Percentiles rank a stretch among this genome's conserved stretches.
Conservation (phyloP, 1,140 invertebrate species). For the Sweltsa coloradensis region DNA sequence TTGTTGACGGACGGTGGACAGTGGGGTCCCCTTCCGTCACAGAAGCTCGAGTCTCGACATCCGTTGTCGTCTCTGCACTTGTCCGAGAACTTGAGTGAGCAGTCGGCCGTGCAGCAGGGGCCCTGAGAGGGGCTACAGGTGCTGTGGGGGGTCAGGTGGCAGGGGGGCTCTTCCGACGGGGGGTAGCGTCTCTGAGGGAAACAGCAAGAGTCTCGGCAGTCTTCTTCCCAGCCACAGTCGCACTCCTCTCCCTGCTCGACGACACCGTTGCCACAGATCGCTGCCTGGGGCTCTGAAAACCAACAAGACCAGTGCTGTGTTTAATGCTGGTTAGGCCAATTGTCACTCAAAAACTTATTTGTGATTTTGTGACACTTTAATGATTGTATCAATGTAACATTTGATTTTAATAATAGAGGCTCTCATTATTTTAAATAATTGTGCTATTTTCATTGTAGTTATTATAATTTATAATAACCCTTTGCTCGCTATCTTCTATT, state of each 20-base stretch:
- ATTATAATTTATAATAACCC: too few species aligned
- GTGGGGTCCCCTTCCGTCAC: slow-evolving; percentile 67
- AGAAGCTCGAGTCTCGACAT: slow-evolving; percentile 80
- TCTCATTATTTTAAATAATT: too few species aligned
- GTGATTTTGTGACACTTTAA: neutral
- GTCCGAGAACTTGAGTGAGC: slow-evolving; percentile 69
- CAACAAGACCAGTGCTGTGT: too few species aligned
- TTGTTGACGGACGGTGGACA: slow-evolving; percentile 88
- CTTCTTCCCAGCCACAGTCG: slow-evolving; percentile 96
- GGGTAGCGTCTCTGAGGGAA: slow-evolving; percentile 75
- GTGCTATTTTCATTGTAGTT: too few species aligned
- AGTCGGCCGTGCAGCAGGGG: slow-evolving; percentile 86
- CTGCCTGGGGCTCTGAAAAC: slow-evolving; percentile 65
- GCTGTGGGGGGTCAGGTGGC: slow-evolving; percentile 63
- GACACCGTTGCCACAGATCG: slow-evolving; percentile 93
- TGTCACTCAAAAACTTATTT: neutral
- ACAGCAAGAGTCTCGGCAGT: slow-evolving; percentile 88
- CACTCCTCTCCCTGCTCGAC: slow-evolving; percentile 94
- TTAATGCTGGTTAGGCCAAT: too few species aligned
- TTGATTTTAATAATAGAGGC: too few species aligned
- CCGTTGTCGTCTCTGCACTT: slow-evolving; percentile 91
- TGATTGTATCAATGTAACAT: too few species aligned
- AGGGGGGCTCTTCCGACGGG: slow-evolving; percentile 61
- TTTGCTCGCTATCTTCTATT: too few species aligned
- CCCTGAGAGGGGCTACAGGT: slow-evolving; percentile 80